These are phyloP conservation scores for Tursiops truncatus DNA, from an alignment of 2,113 vertebrate species.

Conservation along the genomic window DNA sequence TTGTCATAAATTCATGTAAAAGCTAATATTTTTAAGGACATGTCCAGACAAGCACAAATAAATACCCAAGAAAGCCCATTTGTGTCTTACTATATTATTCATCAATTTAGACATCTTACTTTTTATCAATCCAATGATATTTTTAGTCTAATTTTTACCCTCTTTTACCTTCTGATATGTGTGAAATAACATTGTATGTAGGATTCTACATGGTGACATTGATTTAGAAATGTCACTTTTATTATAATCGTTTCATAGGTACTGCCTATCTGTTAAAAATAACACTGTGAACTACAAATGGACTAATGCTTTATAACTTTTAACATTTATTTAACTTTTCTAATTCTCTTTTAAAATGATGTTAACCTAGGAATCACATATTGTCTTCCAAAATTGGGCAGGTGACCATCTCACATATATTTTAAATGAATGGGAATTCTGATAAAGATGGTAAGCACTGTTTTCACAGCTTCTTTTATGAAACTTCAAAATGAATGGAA, in stretches of 20 bases:
- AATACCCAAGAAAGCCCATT: neutral
- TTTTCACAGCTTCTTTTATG: neutral
- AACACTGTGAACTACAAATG: neutral
- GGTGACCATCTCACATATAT: neutral
- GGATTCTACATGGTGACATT: neutral
- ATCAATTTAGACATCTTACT: neutral
- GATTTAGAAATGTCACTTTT: neutral
- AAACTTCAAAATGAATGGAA: neutral
- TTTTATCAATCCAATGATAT: neutral
- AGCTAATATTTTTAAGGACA: neutral
- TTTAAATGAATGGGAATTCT: neutral
- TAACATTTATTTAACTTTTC: neutral
- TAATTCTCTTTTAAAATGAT: neutral
- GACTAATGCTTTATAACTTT: neutral
- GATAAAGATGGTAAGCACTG: neutral
- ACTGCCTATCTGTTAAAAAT: neutral
- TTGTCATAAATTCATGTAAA: neutral
- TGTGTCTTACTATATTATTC: neutral
- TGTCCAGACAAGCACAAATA: neutral
- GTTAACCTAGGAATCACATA: neutral
- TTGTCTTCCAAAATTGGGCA: neutral
- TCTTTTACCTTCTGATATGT: neutral
- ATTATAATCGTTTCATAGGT: neutral
- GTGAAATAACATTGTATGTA: neutral
- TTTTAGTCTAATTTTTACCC: neutral